Evolutionary conservation across 2,888 invertebrate species (phyloP).

Genomic region (Clepsis dumicolana): DNA sequence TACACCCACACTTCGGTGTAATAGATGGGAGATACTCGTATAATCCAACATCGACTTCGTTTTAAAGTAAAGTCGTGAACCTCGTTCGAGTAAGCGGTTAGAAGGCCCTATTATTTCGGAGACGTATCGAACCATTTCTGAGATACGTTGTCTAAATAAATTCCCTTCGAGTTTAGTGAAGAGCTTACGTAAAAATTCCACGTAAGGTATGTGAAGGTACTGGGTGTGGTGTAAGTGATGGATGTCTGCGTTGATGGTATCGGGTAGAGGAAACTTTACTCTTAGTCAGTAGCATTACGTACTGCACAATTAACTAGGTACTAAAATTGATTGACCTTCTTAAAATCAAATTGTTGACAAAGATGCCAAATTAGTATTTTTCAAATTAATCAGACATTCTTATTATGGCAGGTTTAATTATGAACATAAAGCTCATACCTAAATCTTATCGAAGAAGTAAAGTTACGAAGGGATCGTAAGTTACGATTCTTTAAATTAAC

Average conservation of each 20-base stretch:
- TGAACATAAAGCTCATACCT: too few relatives aligned
- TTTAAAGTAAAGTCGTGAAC: slow-evolving; percentile 26
- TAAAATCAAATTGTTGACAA: too few relatives aligned
- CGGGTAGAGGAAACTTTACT: too few relatives aligned
- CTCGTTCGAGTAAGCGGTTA: slow-evolving; percentile 33
- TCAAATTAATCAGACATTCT: too few relatives aligned
- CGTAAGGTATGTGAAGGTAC: slow-evolving; percentile 70
- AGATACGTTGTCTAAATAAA: slow-evolving; percentile 72
- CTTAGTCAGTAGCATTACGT: too few relatives aligned
- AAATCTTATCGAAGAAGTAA: too few relatives aligned
- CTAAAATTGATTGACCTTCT: too few relatives aligned
- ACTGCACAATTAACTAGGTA: too few relatives aligned
- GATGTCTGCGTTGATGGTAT: slow-evolving; percentile 10
- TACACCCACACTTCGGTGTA: slow-evolving; percentile 1
- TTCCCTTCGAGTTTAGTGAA: slow-evolving; percentile 68
- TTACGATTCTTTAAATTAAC: too few relatives aligned
- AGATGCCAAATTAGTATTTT: too few relatives aligned
- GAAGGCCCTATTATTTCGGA: slow-evolving; percentile 36
- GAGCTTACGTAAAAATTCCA: slow-evolving; percentile 82
- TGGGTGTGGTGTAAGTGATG: slow-evolving; percentile 49
- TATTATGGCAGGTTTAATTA: too few relatives aligned
- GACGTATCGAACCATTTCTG: slow-evolving; percentile 63
- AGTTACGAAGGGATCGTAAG: too few relatives aligned
- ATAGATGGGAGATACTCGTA: slow-evolving; percentile 8
- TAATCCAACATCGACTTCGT: slow-evolving; percentile 21